Percentiles rank a stretch among this genome's conserved stretches.
These are phyloP conservation scores for Saccopteryx leptura DNA, from an alignment of 2,113 vertebrate species.

Conservation along the genomic window DNA sequence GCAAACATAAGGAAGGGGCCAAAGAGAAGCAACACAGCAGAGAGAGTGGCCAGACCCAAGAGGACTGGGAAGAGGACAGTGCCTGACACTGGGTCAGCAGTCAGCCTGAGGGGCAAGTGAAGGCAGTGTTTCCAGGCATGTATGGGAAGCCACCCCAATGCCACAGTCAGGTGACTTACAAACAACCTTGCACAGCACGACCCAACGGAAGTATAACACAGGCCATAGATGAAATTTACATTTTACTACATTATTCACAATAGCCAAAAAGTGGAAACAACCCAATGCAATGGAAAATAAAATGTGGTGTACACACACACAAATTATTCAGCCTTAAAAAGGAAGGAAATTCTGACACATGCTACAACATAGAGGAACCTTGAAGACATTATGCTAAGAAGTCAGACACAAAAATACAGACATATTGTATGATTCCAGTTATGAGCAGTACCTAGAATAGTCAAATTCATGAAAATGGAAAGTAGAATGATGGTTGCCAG, in stretches of 20 bases:
- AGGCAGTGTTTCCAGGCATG: neutral
- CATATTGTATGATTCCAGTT: neutral
- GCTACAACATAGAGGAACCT: neutral
- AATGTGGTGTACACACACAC: neutral
- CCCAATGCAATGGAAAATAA: neutral
- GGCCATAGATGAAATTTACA: neutral
- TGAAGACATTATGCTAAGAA: neutral
- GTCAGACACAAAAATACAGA: neutral
- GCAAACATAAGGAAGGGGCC: neutral
- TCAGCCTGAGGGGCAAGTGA: accelerated
- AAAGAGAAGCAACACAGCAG: neutral
- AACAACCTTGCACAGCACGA: neutral
- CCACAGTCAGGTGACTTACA: neutral
- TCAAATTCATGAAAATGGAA: neutral
- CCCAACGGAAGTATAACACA: neutral
- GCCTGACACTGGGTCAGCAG: too few species aligned
- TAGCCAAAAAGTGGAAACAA: neutral
- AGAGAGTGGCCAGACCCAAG: neutral
- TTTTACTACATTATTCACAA: neutral
- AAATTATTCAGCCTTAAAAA: neutral
- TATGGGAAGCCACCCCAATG: neutral
- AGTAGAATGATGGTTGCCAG: neutral
- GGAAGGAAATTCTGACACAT: neutral
- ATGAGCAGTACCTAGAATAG: neutral
- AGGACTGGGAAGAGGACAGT: neutral